Base-by-base conservation (phyloP, 2,113 vertebrate genomes). In the Pagrus major region DNA sequence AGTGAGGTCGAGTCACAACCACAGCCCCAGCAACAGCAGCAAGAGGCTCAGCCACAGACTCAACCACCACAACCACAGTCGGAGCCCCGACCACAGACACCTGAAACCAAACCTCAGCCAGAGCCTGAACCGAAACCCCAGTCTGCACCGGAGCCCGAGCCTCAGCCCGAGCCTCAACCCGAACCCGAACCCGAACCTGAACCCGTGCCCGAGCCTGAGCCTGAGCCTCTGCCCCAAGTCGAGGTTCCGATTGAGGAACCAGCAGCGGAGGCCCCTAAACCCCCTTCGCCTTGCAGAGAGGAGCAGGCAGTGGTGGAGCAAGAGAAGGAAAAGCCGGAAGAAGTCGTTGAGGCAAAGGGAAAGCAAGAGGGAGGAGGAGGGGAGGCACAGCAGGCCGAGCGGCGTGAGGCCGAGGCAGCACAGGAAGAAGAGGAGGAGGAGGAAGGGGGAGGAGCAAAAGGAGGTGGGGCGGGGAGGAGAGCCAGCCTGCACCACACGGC, bases 401-500 rank as follows among this genome's bases (percentile, higher is more conserved):
- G 31, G 33, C 60, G 21, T 16, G 81, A 88, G 78, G 71, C n/a
- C 42, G 75, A 69, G 37, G 70, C 54, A 7, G 81, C 72, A 15
- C 85, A 91, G 70, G 86, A 89, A 68, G 84, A 89, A 74, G 89
- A 92, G 77, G 94, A 95, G 94, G 95, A 96, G 18, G 96, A 96
- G 89, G 94, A 94, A 84, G 94, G 93, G 91, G 95, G 90, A 63
- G 94, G 93, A 79, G 80, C 92, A 88, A 96, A 95, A 94, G 91
- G 94, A 94, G 94, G 95, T 90, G 93, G 95, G 81, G 82, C 95
- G 27, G 95, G 94, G 87, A 96, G 95, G 91, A 96, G 96, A 91
- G 95, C 97, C 78, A 97, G 96, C 89, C 95, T 97, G 93, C 97
- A 97, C 86, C 96, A 96, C 90, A 96, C 94, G 54, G 96, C 96